Conservation (phyloP, 2,888 invertebrate genomes). For the Pterostichus madidus region DNA sequence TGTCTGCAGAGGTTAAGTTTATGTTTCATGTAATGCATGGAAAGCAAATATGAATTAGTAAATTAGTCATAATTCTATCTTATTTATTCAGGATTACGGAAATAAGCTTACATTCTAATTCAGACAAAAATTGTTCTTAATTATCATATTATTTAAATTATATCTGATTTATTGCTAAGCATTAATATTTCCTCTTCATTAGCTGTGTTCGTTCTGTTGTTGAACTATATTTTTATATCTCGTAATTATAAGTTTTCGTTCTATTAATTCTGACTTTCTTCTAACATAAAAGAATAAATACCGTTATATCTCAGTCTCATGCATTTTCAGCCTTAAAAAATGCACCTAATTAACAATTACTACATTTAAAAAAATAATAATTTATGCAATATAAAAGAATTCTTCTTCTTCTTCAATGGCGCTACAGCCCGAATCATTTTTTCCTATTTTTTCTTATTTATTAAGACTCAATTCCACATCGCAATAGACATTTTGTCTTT, state of each 20-base stretch:
- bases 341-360: no score
- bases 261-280: neutral
- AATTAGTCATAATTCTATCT: neutral
- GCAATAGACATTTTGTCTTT: no score
- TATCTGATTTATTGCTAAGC: neutral
- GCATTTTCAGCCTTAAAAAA: neutral
- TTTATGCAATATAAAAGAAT: no score
- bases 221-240: neutral
- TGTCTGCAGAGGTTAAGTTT: constrained; percentile 45
- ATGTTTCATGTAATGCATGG: constrained; percentile 26
- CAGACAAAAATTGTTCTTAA: neutral
- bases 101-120: constrained; percentile 25
- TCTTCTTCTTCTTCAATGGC: no score
- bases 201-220: neutral
- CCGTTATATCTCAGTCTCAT: neutral
- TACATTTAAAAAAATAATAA: no score
- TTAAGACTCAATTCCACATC: no score
- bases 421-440: no score
- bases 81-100: neutral
- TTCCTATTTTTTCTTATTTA: no score
- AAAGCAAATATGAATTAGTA: constrained; percentile 3
- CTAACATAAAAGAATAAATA: neutral
- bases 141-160: constrained; percentile 15
- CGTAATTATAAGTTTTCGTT: neutral
- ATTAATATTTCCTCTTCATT: constrained; percentile 9